Evolutionary conservation across 2,888 invertebrate species (phyloP), one percentile per base, ranked within the genome.

Genomic region (Alloplasta piceator): DNA sequence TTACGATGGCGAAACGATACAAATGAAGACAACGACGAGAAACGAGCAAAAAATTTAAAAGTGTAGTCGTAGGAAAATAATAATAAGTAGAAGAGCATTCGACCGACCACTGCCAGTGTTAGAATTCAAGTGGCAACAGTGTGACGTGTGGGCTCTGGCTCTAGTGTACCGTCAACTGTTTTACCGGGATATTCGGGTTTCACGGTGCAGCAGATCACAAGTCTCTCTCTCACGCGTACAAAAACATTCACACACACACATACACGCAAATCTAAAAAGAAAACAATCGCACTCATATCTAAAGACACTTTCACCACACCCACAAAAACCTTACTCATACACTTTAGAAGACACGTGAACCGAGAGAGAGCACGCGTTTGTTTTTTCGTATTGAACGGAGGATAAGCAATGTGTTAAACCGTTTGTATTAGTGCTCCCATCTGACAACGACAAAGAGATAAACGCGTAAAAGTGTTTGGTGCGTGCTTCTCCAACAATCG

Each of bases 101-200:
- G 52, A 73, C 73, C 73, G 80, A 73, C 68, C 68, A 56, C 50
- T 46, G 26, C 46, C 39, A 12, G 39, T 43, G 56, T 39, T 61
- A 58, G 38, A 55, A 63, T 41, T 63, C 50, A 41, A 76, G 80
- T 80, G 77, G 56, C 50, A 63, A 72, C 63, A 58, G 67, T 68
- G 73, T 38, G 58, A 68, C 67, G 10, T 66, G 70, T 38, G 75
- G 12, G 68, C 58, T 55, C 38, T 36, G 9, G 63, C 48, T 56
- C 46, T 73, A 76, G 63, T 56, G 77, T 77, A 73, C 71, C 67
- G 67, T 26, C 26, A 26, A 26, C 26, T 26, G 26, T 26, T 26
- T 26, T 26, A 26, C 26, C 38, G 14, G 39, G 36, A n/a, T 52
- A 55, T 50, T 36, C 14, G n/a, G 55, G 72, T 39, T 52, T 43